These are phyloP conservation scores for Peucedramus taeniatus DNA, from an alignment of 2,113 vertebrate species.

Conservation along the genomic window DNA sequence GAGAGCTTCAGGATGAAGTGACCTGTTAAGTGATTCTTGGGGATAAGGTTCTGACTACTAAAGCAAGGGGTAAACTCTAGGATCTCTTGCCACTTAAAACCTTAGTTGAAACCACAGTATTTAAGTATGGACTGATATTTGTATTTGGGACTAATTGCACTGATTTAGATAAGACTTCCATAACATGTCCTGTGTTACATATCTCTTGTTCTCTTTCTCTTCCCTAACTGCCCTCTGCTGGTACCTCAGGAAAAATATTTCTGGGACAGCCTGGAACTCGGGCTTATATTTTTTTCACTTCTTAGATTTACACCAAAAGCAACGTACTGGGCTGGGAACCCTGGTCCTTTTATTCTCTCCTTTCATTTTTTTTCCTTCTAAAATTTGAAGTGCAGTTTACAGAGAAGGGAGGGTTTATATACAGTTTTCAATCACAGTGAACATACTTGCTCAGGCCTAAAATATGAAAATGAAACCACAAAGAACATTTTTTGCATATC, in stretches of 20 bases:
- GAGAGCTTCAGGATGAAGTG: background rate
- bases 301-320: background rate
- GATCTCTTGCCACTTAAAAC: background rate
- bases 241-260: background rate
- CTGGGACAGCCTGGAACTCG: background rate
- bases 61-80: background rate
- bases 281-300: background rate
- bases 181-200: background rate
- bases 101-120: background rate
- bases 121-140: background rate
- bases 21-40: background rate
- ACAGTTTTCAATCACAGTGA: background rate
- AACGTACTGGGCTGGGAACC: background rate
- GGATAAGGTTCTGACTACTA: background rate
- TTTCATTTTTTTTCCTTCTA: background rate
- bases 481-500: background rate
- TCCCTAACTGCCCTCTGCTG: background rate
- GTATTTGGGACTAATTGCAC: background rate
- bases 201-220: background rate
- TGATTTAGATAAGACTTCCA: background rate
- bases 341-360: background rate
- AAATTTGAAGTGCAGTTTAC: background rate
- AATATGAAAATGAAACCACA: background rate
- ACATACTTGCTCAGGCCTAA: background rate
- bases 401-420: background rate